Evolutionary conservation across 2,888 invertebrate species (phyloP).

Genomic region (Drosophila leonis): DNA sequence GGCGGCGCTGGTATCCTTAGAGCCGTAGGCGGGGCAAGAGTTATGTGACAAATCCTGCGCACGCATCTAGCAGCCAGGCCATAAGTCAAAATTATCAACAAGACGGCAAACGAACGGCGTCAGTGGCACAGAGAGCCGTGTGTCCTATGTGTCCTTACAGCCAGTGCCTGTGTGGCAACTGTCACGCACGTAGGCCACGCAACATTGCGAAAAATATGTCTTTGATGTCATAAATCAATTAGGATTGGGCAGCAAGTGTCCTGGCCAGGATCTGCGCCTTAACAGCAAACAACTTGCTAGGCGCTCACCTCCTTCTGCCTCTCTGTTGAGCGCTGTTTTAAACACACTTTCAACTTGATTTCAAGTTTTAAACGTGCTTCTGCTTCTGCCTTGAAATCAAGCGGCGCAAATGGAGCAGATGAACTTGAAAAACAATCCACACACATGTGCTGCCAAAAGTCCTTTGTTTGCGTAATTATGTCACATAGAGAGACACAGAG

Average conservation of each 20-base stretch:
- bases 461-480: constrained; percentile 72
- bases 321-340: constrained; percentile 13
- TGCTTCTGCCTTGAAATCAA: constrained; percentile 40
- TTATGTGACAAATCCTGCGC: constrained; percentile 78
- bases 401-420: constrained; percentile 44
- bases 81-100: constrained; percentile 85
- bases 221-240: constrained; percentile 85
- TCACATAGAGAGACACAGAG: constrained; percentile 13
- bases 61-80: constrained; percentile 64
- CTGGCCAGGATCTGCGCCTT: constrained; percentile 66
- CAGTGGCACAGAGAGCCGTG: constrained; percentile 44
- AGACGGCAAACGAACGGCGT: constrained; percentile 66
- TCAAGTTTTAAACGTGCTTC: constrained; percentile 71
- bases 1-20: constrained; percentile 30
- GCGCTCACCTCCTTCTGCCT: neutral
- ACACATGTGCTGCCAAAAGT: constrained; percentile 4
- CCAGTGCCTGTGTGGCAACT: constrained; percentile 61
- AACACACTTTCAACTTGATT: constrained; percentile 53
- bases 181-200: constrained; percentile 84
- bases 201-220: constrained; percentile 85
- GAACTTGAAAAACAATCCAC: constrained; percentile 31
- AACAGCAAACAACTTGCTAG: constrained; percentile 73
- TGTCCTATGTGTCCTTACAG: constrained; percentile 28
- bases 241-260: constrained; percentile 63
- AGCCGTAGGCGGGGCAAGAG: constrained; percentile 45